Base-by-base conservation (phyloP, 1,140 invertebrate species). In the Arion vulgaris region DNA sequence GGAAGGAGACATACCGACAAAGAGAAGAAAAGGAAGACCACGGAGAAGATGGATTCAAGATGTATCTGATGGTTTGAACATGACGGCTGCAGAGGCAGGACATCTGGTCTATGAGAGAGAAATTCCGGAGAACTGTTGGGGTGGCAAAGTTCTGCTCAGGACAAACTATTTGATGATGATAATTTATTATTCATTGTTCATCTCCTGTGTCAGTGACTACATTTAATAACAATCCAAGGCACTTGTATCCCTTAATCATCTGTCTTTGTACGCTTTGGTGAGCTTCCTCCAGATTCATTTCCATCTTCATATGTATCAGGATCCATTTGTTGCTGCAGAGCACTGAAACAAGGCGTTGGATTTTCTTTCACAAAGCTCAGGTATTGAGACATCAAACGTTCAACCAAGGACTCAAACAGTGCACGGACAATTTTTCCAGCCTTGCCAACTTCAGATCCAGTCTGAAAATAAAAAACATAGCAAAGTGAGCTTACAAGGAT, bases 371-470 rank as follows among this genome's bases (percentile, higher is more conserved):
- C 79, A 62, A 85, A 85, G 23, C 41, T 77, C 7, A 85, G 83
- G 90, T 95, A 96, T 88, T 94, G 95, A 0, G 96, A 96, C 83
- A 96, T 92, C 94, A 95, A 96, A 90, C 96, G 96, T 75, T 95
- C 87, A 83, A 97, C 93, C 88, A 96, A 94, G 87, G 95, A 94
- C 85, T 97, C 96, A 90, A 97, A 97, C 92, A 96, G 96, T 89
- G 96, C 95, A 91, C 97, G 96, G 83, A 97, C 93, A 86, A 94
- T 95, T 88, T 95, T 95, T n/a, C 96, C 96, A 92, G 96, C 95
- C 86, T 94, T 94, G 91, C 95, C 96, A n/a, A 96, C 94, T 91
- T 95, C 95, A n/a, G 95, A 95, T 81, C 96, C 95, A 88, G 95
- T 94, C 96, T 97, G 91, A 39, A 78, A 68, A 32, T 28, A 38